Conservation (phyloP, 2,888 invertebrate genomes). For the Apomyelois bistriatella region DNA sequence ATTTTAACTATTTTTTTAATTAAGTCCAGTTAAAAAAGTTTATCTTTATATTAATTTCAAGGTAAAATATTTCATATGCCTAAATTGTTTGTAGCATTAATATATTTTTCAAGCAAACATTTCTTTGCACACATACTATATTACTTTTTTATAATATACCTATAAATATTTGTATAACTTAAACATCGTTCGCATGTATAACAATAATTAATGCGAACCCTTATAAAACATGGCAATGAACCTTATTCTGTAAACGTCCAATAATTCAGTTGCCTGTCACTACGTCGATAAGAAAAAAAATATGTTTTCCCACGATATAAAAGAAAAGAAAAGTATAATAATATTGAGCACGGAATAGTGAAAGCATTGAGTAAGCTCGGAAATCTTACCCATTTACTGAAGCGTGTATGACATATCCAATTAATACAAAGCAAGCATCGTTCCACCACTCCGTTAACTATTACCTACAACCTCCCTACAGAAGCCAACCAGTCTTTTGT, state of each 20-base stretch:
- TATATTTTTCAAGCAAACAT: background rate
- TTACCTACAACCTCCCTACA: conserved; percentile 58
- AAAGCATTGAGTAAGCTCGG: conserved; percentile 41
- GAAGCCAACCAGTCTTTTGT: conserved; percentile 70
- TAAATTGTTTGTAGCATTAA: no score
- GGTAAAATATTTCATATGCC: background rate
- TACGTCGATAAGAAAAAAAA: conserved; percentile 10
- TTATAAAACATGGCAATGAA: conserved; percentile 7
- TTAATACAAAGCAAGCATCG: conserved; percentile 63
- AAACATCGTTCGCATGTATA: background rate
- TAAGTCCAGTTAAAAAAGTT: no score
- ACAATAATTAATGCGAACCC: conserved; percentile 5
- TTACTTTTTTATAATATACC: background rate
- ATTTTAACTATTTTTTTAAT: no score
- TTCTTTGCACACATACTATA: background rate
- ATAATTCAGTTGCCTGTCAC: conserved; percentile 10
- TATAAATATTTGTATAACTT: background rate
- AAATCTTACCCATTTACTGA: conserved; percentile 65
- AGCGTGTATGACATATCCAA: conserved; percentile 72
- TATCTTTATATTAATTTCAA: no score
- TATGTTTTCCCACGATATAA: conserved; percentile 17
- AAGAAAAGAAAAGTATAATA: conserved; percentile 35
- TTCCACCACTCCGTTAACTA: conserved; percentile 67
- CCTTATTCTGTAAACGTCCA: conserved; percentile 1
- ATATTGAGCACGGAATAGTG: no score